A percentile compares a stretch with the other conserved stretches of the same genome.
These are phyloP conservation scores for Microplitis mediator DNA, from an alignment of 1,140 invertebrate species.

Conservation along the genomic window DNA sequence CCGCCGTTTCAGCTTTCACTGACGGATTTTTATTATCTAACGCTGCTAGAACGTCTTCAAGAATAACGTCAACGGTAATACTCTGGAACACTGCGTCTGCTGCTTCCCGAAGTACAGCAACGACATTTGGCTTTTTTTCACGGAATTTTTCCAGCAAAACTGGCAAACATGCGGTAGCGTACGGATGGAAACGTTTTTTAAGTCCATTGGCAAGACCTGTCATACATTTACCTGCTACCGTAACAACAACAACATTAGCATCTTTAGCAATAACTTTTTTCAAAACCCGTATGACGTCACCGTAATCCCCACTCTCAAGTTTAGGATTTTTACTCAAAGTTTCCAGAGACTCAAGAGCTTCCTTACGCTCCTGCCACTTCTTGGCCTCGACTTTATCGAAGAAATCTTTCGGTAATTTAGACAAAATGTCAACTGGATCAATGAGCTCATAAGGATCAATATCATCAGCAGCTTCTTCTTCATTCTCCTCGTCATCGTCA, in stretches of 20 bases:
- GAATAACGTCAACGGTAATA: constrained; percentile 84
- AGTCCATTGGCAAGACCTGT: constrained; percentile 83
- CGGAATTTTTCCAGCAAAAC: constrained; percentile 94
- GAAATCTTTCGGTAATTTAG: constrained; percentile 93
- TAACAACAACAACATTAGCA: constrained; percentile 92
- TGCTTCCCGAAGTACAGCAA: constrained; percentile 84
- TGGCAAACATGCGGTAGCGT: constrained; percentile 80
- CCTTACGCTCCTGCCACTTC: constrained; percentile 97
- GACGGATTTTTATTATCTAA: constrained; percentile 94
- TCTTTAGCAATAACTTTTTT: constrained; percentile 95
- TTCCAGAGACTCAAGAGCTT: constrained; percentile 83
- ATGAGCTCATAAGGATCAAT: constrained; percentile 91
- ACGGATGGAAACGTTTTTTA: constrained; percentile 85
- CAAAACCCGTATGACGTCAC: constrained; percentile 83
- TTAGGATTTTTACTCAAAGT: constrained; percentile 82
- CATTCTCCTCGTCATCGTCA: constrained; percentile 66
- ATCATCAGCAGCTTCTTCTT: constrained; percentile 69
- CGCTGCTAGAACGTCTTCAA: constrained; percentile 83
- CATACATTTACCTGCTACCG: constrained; percentile 84
- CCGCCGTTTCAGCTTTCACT: constrained; percentile 89
- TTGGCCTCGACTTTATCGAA: constrained; percentile 94
- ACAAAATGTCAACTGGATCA: constrained; percentile 90
- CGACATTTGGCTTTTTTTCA: constrained; percentile 94
- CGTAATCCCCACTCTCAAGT: constrained; percentile 90
- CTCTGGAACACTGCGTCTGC: constrained; percentile 87